A percentile compares a stretch with the other conserved stretches of the same genome.
phyloP scores from a whole-genome alignment of 2,797 vertebrate genomes.

The Nothura maculosa region DNA sequence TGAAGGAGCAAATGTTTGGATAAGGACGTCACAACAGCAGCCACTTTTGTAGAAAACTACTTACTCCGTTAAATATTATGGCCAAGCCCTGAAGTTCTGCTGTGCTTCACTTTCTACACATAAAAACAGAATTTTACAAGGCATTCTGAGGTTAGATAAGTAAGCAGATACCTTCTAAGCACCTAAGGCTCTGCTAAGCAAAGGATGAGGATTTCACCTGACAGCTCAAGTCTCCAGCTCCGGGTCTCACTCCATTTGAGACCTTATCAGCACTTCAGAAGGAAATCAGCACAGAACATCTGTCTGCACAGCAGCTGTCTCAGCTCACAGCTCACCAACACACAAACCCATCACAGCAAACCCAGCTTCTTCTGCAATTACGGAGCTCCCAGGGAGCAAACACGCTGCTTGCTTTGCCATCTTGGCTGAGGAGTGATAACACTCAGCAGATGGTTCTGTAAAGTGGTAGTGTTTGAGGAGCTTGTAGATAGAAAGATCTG shows the following conservation, averaged over 20 bases:
- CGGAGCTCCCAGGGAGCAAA: not conserved
- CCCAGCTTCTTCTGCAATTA: not conserved
- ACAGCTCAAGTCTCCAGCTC: not conserved
- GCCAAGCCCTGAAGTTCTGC: not conserved
- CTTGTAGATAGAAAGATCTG: not conserved
- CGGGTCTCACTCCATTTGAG: not conserved
- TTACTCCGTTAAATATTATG: not conserved
- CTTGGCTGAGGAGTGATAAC: not conserved
- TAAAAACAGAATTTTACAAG: not conserved
- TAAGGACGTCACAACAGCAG: not conserved
- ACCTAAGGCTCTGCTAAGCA: not conserved
- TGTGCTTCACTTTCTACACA: not conserved
- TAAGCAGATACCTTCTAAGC: not conserved
- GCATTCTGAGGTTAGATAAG: not conserved
- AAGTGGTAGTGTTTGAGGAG: not conserved
- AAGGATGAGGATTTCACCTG: not conserved
- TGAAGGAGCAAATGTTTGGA: not conserved
- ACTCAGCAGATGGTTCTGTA: not conserved
- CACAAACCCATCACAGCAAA: not conserved
- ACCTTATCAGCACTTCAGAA: not conserved
- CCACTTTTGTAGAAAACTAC: not conserved
- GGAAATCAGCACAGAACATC: fast-evolving
- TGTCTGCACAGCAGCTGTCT: not conserved
- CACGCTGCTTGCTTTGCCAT: not conserved
- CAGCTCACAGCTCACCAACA: not conserved